These are phyloP conservation scores for Anneissia japonica DNA, from an alignment of 35 echinoderm and acorn worm genomes.

Conservation along the genomic window DNA sequence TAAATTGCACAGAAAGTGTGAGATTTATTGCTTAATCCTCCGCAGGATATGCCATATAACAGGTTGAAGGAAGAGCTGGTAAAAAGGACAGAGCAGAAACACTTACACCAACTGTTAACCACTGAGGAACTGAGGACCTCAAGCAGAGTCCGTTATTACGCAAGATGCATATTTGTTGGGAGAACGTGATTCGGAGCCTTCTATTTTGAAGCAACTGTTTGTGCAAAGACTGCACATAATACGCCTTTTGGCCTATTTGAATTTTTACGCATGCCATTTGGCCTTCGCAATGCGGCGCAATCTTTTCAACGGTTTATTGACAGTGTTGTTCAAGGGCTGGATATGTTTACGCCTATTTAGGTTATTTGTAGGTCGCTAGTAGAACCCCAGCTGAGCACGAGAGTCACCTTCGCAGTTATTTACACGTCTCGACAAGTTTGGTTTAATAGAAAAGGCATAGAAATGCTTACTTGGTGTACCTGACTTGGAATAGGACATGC, in stretches of 20 bases:
- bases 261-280: slow-evolving; percentile 1
- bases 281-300: slow-evolving; percentile 6
- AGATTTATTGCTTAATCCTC: too few relatives aligned
- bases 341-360: slow-evolving; percentile 43
- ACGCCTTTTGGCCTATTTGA: slow-evolving; percentile 4
- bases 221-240: neutral
- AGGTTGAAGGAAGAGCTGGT: too few relatives aligned
- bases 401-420: slow-evolving; percentile 34
- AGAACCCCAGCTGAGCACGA: neutral
- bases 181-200: slow-evolving; percentile 14
- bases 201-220: slow-evolving; percentile 34
- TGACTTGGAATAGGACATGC: slow-evolving; percentile 45
- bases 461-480: slow-evolving; percentile 43
- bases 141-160: slow-evolving; percentile 39
- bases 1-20: too few relatives aligned
- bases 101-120: slow-evolving; percentile 31
- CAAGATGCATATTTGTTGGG: slow-evolving; percentile 36
- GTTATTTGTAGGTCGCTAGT: slow-evolving; percentile 43
- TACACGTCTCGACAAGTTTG: slow-evolving; percentile 24
- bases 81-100: slow-evolving; percentile 42
- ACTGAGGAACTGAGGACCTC: slow-evolving; percentile 36
- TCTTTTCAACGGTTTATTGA: slow-evolving; percentile 20
- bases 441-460: slow-evolving; percentile 25
- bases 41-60: too few relatives aligned
- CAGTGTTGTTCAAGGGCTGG: slow-evolving; percentile 5